A percentile compares a stretch with the other conserved stretches of the same genome.
phyloP scores from a whole-genome alignment of 1,140 invertebrate genomes.

The Whitmania pigra region DNA sequence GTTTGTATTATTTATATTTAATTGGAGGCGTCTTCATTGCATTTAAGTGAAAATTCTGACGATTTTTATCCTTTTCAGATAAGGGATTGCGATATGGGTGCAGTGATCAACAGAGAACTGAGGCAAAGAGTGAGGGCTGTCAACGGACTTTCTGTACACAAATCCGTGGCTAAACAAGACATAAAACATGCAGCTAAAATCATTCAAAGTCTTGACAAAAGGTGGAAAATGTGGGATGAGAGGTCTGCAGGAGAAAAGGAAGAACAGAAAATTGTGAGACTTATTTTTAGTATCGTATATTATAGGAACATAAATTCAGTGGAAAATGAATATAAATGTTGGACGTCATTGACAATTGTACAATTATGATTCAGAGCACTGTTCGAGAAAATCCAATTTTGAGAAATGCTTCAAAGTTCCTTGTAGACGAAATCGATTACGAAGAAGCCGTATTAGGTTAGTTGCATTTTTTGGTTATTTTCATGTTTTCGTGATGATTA shows the following conservation, averaged over 20 bases:
- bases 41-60: neutral
- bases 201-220: slow-evolving; percentile 80
- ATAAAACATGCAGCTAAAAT: slow-evolving; percentile 86
- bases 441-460: slow-evolving; percentile 79
- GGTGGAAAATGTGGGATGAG: slow-evolving; percentile 67
- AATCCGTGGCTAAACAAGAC: slow-evolving; percentile 71
- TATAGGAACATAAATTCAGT: too few relatives aligned
- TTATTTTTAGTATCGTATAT: neutral
- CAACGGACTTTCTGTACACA: slow-evolving; percentile 83
- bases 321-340: too few relatives aligned
- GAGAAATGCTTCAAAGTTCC: slow-evolving; percentile 90
- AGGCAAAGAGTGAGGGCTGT: slow-evolving; percentile 79
- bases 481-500: too few relatives aligned
- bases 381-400: slow-evolving; percentile 84
- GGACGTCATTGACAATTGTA: too few relatives aligned
- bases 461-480: too few relatives aligned
- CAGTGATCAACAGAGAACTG: slow-evolving; percentile 83
- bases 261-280: slow-evolving; percentile 32
- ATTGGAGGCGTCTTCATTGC: neutral
- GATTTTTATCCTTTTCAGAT: slow-evolving; percentile 46
- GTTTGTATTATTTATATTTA: slow-evolving; percentile 24
- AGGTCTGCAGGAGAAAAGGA: slow-evolving; percentile 41
- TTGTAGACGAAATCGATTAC: slow-evolving; percentile 94
- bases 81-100: slow-evolving; percentile 79
- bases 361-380: slow-evolving; percentile 33